Conservation (phyloP, 2,888 invertebrate species). For the Elegia similella region DNA sequence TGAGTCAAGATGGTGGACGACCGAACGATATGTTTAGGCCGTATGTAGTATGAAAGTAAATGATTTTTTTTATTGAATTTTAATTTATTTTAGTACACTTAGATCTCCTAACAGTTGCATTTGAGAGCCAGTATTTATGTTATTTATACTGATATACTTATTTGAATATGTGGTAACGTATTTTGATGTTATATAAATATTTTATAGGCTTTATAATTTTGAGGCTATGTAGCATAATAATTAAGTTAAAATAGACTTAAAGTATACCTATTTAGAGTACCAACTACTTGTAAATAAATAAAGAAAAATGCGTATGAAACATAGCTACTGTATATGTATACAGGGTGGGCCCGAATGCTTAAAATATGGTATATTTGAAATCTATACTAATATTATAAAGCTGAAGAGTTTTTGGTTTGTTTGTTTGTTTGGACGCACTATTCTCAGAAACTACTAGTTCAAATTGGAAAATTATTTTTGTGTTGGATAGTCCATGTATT, state of each 20-base stretch:
- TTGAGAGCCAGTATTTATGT: background rate
- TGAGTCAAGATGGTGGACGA: conserved; percentile 69
- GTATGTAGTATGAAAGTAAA: conserved; percentile 76
- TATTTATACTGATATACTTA: background rate
- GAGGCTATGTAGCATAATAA: conserved; percentile 3
- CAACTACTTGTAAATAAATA: background rate
- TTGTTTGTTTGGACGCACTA: no score
- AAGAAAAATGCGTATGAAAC: background rate
- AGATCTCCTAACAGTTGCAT: conserved; percentile 10
- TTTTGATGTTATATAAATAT: background rate
- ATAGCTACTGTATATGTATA: no score
- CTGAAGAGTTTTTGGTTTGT: no score
- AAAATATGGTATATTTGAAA: no score
- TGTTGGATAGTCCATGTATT: no score
- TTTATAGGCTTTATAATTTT: conserved; percentile 2
- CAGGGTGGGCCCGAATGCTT: no score
- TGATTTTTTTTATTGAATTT: conserved; percentile 49
- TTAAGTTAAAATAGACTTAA: background rate
- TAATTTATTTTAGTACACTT: conserved; percentile 19
- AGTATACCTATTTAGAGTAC: background rate
- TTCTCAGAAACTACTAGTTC: no score
- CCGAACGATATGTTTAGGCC: conserved; percentile 78
- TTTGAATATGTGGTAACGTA: background rate
- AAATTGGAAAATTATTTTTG: no score
- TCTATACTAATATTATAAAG: no score